These are phyloP conservation scores for Euclidia mi DNA, from an alignment of 2,888 invertebrate genomes.

Conservation along the genomic window DNA sequence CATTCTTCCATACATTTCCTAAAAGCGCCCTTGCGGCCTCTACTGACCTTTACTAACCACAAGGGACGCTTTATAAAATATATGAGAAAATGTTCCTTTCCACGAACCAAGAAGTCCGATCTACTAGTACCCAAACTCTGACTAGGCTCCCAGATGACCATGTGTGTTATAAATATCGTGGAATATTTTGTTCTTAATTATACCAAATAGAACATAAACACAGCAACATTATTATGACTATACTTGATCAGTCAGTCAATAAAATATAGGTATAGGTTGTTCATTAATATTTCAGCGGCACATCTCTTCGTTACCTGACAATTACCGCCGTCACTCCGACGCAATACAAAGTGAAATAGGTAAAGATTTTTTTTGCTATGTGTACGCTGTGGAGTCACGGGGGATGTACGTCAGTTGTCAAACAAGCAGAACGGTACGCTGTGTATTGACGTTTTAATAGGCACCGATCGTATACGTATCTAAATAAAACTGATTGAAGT, in stretches of 20 bases:
- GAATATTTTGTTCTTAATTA: too few species aligned
- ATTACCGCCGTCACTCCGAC: slow-evolving; percentile 48
- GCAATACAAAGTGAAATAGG: slow-evolving; percentile 47
- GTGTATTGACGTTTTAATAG: slow-evolving; percentile 48
- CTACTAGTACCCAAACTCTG: too few species aligned
- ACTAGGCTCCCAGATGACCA: too few species aligned
- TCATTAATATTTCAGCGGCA: slow-evolving; percentile 46
- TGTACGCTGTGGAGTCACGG: slow-evolving; percentile 36
- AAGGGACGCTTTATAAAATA: too few species aligned
- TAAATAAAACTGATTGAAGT: slow-evolving; percentile 57
- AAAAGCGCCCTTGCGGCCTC: too few species aligned
- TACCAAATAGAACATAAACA: too few species aligned
- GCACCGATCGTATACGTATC: slow-evolving; percentile 43
- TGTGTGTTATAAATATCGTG: too few species aligned
- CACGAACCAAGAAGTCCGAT: too few species aligned
- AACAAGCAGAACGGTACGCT: slow-evolving; percentile 34
- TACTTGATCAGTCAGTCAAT: slow-evolving; percentile 27
- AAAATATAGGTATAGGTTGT: slow-evolving; percentile 9
- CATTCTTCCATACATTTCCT: too few species aligned
- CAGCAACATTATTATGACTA: slow-evolving; percentile 29
- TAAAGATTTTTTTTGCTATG: slow-evolving; percentile 44
- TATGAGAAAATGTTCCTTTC: too few species aligned
- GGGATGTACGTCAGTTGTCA: slow-evolving; percentile 50
- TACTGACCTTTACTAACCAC: too few species aligned
- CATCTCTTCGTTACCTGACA: slow-evolving; percentile 56